These are phyloP conservation scores for Leptosomus discolor DNA, from an alignment of 2,113 vertebrate genomes.

Conservation along the genomic window DNA sequence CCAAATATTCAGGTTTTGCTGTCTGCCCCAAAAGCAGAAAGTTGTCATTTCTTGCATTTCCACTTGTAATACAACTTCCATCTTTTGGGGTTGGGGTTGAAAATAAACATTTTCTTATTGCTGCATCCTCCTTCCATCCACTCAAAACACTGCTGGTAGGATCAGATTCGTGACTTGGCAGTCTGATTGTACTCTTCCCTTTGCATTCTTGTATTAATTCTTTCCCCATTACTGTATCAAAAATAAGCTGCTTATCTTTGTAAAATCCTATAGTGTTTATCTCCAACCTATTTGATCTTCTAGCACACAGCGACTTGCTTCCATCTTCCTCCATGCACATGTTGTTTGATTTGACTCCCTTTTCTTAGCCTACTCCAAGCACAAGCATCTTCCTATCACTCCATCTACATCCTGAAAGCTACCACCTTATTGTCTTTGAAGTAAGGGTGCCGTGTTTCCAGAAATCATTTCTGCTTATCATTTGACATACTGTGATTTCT, in stretches of 20 bases:
- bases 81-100: neutral
- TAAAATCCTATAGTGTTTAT: conserved; percentile 7
- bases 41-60: neutral
- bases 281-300: neutral
- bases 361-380: neutral
- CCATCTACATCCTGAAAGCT: neutral
- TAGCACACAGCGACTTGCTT: neutral
- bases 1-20: neutral
- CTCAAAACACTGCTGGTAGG: neutral
- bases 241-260: conserved; percentile 1
- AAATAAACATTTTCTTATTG: neutral
- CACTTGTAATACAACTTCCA: neutral
- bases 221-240: neutral
- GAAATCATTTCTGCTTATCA: neutral
- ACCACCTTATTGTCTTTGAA: neutral
- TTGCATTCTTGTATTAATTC: neutral
- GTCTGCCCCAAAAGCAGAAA: neutral
- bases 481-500: neutral
- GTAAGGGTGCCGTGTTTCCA: neutral
- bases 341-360: neutral
- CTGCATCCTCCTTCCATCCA: neutral
- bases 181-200: neutral
- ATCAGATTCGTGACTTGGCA: neutral
- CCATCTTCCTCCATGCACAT: neutral
- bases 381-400: neutral